Evolutionary conservation across 2,888 invertebrate genomes (phyloP).

Genomic region (Gerris lacustris): DNA sequence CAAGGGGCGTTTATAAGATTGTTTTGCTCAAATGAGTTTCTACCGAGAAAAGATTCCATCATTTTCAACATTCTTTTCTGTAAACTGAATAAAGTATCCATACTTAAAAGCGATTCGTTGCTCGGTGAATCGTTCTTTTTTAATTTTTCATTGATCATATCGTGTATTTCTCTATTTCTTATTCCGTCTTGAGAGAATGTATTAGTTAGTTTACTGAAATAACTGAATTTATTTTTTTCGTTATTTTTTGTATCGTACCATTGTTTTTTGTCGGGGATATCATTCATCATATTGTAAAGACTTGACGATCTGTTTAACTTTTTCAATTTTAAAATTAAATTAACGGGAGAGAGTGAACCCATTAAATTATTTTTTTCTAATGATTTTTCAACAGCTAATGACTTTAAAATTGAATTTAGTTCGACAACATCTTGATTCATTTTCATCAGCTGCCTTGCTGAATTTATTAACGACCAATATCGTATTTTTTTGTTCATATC

Average conservation of each 20-base stretch:
- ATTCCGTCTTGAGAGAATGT: background rate
- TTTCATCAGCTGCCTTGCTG: background rate
- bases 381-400: background rate
- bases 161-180: too few relatives aligned
- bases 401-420: background rate
- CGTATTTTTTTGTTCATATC: background rate
- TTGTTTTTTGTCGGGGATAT: background rate
- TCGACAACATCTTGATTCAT: background rate
- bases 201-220: background rate
- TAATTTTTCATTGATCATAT: too few relatives aligned
- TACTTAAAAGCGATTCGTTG: background rate
- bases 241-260: background rate
- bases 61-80: background rate
- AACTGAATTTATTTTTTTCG: background rate
- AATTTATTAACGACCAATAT: background rate
- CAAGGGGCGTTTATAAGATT: too few relatives aligned
- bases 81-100: background rate
- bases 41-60: background rate
- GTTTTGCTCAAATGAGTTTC: background rate
- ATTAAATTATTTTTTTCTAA: background rate
- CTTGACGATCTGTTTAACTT: background rate
- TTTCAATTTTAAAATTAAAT: background rate
- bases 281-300: background rate
- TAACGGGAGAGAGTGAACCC: background rate
- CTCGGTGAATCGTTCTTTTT: background rate